Evolutionary conservation across 2,888 invertebrate genomes (phyloP).

Genomic region (Lypha dubia): DNA sequence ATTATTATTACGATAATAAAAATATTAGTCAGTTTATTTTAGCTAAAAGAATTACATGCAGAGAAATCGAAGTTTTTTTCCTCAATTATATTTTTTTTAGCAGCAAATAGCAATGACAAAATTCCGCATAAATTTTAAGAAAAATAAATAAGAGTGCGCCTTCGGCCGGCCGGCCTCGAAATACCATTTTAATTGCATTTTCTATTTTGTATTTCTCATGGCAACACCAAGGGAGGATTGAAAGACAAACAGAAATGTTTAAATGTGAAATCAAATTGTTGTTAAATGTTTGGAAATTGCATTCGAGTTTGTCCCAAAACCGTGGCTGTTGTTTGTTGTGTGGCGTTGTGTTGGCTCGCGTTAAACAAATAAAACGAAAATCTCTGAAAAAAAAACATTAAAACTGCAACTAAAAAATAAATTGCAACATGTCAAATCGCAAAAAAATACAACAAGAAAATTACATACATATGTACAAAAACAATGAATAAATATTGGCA

Average conservation of each 20-base stretch:
- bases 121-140: too few relatives aligned
- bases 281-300: constrained; percentile 61
- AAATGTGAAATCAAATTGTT: constrained; percentile 48
- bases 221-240: background rate
- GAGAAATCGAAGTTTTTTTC: too few relatives aligned
- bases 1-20: too few relatives aligned
- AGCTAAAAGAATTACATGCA: too few relatives aligned
- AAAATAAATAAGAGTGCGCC: background rate
- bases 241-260: constrained; percentile 26
- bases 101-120: too few relatives aligned
- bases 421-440: constrained; percentile 61
- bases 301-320: constrained; percentile 36
- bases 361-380: background rate
- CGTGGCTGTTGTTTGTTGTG: background rate
- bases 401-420: constrained; percentile 32
- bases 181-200: constrained; percentile 26
- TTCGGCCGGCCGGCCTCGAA: background rate
- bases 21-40: too few relatives aligned
- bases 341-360: background rate
- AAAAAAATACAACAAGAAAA: constrained; percentile 20
- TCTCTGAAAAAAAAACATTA: constrained; percentile 25
- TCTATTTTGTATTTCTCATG: background rate
- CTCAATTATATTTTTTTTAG: too few relatives aligned
- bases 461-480: constrained; percentile 2
- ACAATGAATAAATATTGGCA: constrained; percentile 5